Conservation (phyloP, 1,140 invertebrate species). For the Octopus sinensis region DNA sequence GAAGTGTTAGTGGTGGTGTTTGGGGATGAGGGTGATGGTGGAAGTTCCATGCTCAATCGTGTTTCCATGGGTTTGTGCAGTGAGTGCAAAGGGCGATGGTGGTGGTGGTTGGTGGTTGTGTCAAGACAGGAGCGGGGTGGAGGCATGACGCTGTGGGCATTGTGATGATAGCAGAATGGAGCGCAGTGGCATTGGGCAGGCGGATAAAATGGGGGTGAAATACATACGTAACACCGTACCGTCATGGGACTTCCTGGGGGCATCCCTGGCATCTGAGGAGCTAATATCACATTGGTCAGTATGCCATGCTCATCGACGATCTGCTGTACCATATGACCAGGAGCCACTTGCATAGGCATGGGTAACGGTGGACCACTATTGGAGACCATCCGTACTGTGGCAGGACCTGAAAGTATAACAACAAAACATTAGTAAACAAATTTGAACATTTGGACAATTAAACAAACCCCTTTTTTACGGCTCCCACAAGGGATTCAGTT, state of each 20-base stretch:
- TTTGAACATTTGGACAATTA: too few species aligned
- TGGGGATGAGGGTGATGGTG: neutral
- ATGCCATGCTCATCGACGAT: slow-evolving; percentile 83
- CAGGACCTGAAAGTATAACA: slow-evolving; percentile 62
- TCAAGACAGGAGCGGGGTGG: neutral
- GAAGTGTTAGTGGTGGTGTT: too few species aligned
- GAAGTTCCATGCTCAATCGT: neutral
- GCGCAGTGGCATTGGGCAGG: neutral
- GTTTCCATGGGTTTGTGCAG: neutral
- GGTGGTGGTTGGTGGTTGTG: neutral
- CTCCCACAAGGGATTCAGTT: too few species aligned
- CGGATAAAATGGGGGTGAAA: slow-evolving; percentile 13
- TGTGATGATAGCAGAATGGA: neutral
- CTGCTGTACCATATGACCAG: slow-evolving; percentile 83
- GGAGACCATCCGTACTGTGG: slow-evolving; percentile 81
- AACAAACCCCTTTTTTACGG: too few species aligned
- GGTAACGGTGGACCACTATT: slow-evolving; percentile 73
- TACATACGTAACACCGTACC: slow-evolving; percentile 51
- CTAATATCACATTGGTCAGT: slow-evolving; percentile 79
- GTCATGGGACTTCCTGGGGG: slow-evolving; percentile 43
- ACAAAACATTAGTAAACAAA: slow-evolving; percentile 2
- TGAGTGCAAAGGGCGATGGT: neutral
- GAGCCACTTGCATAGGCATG: slow-evolving; percentile 84
- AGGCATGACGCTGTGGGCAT: neutral
- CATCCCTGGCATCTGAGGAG: slow-evolving; percentile 64